Evolutionary conservation across 1,140 invertebrate species (phyloP).

Genomic region (Micrasema longulum): DNA sequence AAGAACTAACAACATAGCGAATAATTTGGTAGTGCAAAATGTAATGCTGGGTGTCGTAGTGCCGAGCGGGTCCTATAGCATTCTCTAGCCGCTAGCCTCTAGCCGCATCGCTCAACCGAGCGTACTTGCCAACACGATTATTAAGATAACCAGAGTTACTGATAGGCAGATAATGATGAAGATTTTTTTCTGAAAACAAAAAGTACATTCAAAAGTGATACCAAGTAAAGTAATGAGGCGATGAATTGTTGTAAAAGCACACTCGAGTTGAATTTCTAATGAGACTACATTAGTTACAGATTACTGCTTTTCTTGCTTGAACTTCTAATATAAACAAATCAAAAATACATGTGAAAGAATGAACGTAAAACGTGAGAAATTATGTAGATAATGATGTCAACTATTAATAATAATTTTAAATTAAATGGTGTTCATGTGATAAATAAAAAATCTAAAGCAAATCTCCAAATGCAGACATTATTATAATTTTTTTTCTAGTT

Average conservation of each 20-base stretch:
- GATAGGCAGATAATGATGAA: conserved; percentile 85
- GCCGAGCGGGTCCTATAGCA: conserved; percentile 36
- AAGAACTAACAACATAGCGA: conserved; percentile 33
- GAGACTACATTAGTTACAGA: no score
- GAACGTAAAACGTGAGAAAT: no score
- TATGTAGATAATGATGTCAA: no score
- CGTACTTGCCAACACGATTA: conserved; percentile 74
- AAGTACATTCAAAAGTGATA: conserved; percentile 65
- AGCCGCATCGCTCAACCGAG: conserved; percentile 52
- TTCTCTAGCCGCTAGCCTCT: conserved; percentile 46
- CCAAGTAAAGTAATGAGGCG: neutral
- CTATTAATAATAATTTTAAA: no score
- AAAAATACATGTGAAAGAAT: no score
- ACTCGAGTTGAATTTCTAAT: neutral
- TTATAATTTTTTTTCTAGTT: no score
- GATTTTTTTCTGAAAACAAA: conserved; percentile 88
- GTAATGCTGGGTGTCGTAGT: conserved; percentile 37
- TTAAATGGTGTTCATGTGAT: no score
- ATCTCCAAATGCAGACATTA: no score
- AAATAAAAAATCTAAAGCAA: no score
- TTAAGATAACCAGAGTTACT: conserved; percentile 80
- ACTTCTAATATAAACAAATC: no score
- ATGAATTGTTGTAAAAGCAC: conserved; percentile 11
- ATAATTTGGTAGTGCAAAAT: conserved; percentile 42
- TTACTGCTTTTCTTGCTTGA: no score